Base-by-base conservation (phyloP, 2,113 vertebrate genomes). In the Mesocricetus auratus region DNA sequence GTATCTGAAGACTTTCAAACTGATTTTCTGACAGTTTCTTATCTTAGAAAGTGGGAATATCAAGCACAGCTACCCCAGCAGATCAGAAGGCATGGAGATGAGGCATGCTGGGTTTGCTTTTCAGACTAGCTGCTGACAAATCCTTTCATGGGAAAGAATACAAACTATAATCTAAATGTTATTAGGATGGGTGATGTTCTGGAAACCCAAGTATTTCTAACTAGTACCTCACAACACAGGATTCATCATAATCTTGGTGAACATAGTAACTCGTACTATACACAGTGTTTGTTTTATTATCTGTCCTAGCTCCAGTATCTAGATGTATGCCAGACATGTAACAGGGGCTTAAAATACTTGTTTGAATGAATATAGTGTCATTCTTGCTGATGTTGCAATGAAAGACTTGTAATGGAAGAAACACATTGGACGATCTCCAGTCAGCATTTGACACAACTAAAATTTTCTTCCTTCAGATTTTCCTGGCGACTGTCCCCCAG, bases 371-470 rank as follows among this genome's bases (percentile, higher is more conserved):
- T 60, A 11, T 24, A 79, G 33, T 73, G 53, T 87, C 53, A 60
- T 31, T 58, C 12, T 79, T 85, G 71, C 73, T 66, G 5, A 75
- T 56, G 78, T 86, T 62, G 58, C n/a, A 36, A 73, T 86, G 42
- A 91, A 16, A 89, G 39, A 95, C 58, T 4, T 89, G 11, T 42
- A 89, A 87, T 69, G 22, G 73, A 83, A 71, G 87, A 56, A 97
- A 58, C 1, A 58, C 50, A 47, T 2, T 42, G 19, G 58, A 58
- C 33, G 31, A 71, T 60, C 58, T 69, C 60, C 53, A 33, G 31
- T 83, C 19, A 47, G 47, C 39, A 75, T 39, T 53, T 75, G 53
- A 60, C 31, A 56, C 22, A 33, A 62, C 29, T 16, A 13, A 71
- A 39, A 29, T 21, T 86, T 90, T 60, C 6, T 5, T 68, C 36